Base-by-base conservation (phyloP, 2,888 invertebrate species). In the Slavum lentiscoides region DNA sequence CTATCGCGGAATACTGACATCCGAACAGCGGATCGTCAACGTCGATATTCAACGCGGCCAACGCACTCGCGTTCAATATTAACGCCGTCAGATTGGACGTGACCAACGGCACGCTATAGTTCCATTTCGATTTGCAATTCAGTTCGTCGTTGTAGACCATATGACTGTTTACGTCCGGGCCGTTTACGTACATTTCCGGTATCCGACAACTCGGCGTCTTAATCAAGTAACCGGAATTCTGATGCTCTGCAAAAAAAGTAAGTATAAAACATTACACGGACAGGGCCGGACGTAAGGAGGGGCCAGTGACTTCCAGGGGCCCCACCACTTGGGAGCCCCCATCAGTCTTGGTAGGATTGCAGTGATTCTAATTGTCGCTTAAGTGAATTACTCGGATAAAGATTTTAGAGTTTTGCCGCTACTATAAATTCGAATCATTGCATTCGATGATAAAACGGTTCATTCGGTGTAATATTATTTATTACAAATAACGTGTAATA, bases 141-240 rank as follows among this genome's bases (percentile, higher is more conserved):
- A 89, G 86, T 8, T 92, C 84, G 87, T 88, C 91, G 82, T 92
- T 87, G 69, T 90, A 89, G 0, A 90, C 90, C 82, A 88, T 86
- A 85, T 91, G 91, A 17, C 89, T 89, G 58, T 88, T 88, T 17
- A 92, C 86, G 62, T 92, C 86, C 0, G 91, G 81, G 11, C 80
- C 83, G 83, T 90, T 89, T 0, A 92, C 89, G 83, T 89, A 88
- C 84, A 92, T 86, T 2, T 89, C 89, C 0, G 92, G 91, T 83
- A 93, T 92, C 15, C 90, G 89, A 85, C 92, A 92, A 37, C 92
- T 92, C 82, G 88, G 87, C 13, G 91, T 92, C 84, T 89, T 88
- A 74, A 92, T 89, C 49, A 73, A 62, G 62, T 73, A 73, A 15
- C 73, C 73, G 11, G 61, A n/a, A n/a, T 59, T 73, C 2, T 61